Evolutionary conservation across 2,888 invertebrate genomes (phyloP), one percentile per base, ranked within the genome.

Genomic region (Conops quadrifasciatus): DNA sequence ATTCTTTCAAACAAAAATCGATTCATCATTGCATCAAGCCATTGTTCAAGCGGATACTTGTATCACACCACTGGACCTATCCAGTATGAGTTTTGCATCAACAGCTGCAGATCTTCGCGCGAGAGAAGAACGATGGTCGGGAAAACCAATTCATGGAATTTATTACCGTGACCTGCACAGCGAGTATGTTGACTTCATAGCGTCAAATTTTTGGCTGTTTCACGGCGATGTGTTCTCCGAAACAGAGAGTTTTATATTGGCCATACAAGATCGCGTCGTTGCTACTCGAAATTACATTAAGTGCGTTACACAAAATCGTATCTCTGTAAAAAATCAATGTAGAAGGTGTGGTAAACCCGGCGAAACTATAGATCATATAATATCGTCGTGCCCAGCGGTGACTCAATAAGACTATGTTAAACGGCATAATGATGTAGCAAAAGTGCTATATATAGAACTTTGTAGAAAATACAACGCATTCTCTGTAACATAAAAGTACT

Each of bases 231-330:
- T 56, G 24, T 56, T 56, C 24, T n/a, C 56, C 16, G 56, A 56
- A 56, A 56, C 56, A 24, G 56, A 56, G 56, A 24, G 56, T n/a
- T 56, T 56, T 43, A 56, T 56, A n/a, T 21, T 56, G n/a, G 56
- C 56, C 19, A 56, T 56, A 21, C 56, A 56, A 24, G 56, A 56
- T 56, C 56, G 24, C n/a, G 56, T 56, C 56, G 16, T 56, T 24
- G 11, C 56, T 21, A 56, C 56, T 16, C n/a, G n/a, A 16, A 56
- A 56, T n/a, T 56, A 56, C n/a, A 21, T n/a, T 24, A 56, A 56
- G 24, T 24, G 5, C 16, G 56, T 56, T 43, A 43, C 45, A 43
- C 45, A 43, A 43, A 43, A 43, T 43, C 45, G 45, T 43, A 43
- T 11, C 45, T 43, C 45, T 43, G 9, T 43, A 43, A 5, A 43